phyloP scores from a whole-genome alignment of 2,113 vertebrate genomes.

The Donacobius atricapilla region DNA sequence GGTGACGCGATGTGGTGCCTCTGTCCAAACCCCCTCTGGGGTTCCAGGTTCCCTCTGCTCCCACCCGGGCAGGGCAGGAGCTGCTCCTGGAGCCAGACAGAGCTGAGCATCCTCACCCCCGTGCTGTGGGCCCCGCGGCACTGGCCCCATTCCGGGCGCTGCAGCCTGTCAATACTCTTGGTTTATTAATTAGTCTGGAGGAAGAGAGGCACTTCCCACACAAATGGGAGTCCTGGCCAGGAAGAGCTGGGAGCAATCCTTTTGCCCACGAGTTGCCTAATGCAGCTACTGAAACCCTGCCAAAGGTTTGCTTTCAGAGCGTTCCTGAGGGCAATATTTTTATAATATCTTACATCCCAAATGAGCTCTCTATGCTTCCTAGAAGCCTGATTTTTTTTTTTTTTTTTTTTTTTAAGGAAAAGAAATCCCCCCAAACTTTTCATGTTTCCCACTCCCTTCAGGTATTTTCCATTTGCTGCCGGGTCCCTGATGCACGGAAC shows the following conservation, averaged over 20 bases:
- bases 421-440: neutral
- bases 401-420: too few species aligned
- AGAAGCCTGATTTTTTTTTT: conserved; percentile 27
- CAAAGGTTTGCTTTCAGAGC: conserved; percentile 52
- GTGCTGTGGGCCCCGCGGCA: fast-evolving
- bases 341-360: conserved; percentile 28
- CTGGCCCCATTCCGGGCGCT: neutral
- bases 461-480: neutral
- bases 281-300: conserved; percentile 55
- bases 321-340: conserved; percentile 32
- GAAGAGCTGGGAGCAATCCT: conserved; percentile 13
- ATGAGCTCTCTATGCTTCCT: neutral
- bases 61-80: neutral
- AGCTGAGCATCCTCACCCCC: neutral
- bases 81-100: neutral
- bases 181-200: conserved; percentile 50
- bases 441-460: neutral
- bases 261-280: conserved; percentile 44
- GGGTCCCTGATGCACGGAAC: fast-evolving
- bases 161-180: neutral
- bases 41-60: neutral
- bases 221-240: neutral
- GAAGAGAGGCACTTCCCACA: neutral
- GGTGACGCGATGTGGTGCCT: neutral
- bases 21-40: neutral